phyloP scores from a whole-genome alignment of 2,797 vertebrate species.

The Cynodonichthys magdalenae region DNA sequence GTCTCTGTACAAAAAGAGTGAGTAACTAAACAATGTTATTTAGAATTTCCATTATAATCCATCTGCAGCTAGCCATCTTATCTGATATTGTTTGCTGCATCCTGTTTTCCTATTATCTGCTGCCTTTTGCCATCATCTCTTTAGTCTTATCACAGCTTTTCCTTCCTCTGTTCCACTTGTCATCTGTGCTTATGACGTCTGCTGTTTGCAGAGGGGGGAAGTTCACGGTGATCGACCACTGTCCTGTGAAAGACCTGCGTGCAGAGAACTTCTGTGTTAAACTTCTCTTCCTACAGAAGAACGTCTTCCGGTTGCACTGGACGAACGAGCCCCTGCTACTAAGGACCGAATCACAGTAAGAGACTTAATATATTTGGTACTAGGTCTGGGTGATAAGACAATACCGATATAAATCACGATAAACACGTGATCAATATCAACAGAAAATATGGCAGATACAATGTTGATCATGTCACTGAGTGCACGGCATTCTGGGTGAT shows the following conservation, averaged over 20 bases:
- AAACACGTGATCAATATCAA: too few relatives aligned
- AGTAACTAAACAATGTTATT: constrained; percentile 57
- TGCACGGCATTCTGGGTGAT: too few relatives aligned
- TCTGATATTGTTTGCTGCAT: constrained; percentile 12
- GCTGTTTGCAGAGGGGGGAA: constrained; percentile 78
- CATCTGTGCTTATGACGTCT: not conserved
- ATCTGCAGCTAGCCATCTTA: not conserved
- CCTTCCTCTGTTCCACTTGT: constrained; percentile 9
- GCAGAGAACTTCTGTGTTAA: constrained; percentile 92
- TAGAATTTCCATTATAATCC: not conserved
- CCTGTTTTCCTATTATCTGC: constrained; percentile 21
- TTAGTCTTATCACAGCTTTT: constrained; percentile 19
- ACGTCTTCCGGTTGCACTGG: constrained; percentile 90
- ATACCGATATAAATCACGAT: too few relatives aligned
- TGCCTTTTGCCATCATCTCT: constrained; percentile 3
- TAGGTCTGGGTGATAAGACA: too few relatives aligned
- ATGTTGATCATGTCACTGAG: too few relatives aligned
- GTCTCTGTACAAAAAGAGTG: constrained; percentile 94
- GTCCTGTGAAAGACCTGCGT: constrained; percentile 85
- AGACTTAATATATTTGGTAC: not conserved
- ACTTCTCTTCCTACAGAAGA: constrained; percentile 90
- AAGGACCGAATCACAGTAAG: constrained; percentile 92
- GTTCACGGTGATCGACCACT: constrained; percentile 92
- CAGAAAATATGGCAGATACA: too few relatives aligned
- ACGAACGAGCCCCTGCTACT: constrained; percentile 84